Evolutionary conservation across 2,113 vertebrate species (phyloP), one percentile per base, ranked within the genome.

Genomic region (Dasypus novemcinctus): DNA sequence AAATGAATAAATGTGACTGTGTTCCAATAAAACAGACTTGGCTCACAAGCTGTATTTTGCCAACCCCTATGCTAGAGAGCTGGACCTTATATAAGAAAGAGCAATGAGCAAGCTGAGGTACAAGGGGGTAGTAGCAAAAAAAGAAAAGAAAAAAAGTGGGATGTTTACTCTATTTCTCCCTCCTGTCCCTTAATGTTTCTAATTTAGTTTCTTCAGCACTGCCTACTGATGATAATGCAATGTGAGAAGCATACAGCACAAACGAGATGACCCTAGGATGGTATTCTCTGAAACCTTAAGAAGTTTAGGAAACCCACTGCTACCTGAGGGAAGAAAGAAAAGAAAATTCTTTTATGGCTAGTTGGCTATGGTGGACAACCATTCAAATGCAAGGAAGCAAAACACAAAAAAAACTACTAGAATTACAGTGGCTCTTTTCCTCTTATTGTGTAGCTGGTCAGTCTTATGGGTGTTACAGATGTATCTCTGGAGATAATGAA

Each of bases 351-450:
- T 61, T 7, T 41, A 71, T n/a, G 13, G 15, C 31, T 80, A 43
- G n/a, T 9, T 79, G 57, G 25, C 72, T 63, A 61, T 36, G 31
- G 83, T 29, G n/a, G 54, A 23, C 69, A 97, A 83, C 69, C n/a
- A 95, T 61, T 78, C 57, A 91, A 93, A 52, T 36, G 61, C 68
- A 93, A 96, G 82, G 71, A 97, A 96, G 82, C 54, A 83, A 90
- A 93, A 78, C 83, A 96, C 64, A 94, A 94, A 95, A 82, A 82
- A n/a, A 94, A 96, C 36, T 52, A 57, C 23, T 43, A 93, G 57
- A 88, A 93, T 63, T 91, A 90, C 11, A 46, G 71, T 63, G 36
- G 71, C 29, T 91, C 87, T 91, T 95, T 94, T 88, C 87, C 61
- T 96, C 76, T 87, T 84, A 91, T 49, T 87, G 63, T 96, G 36